Evolutionary conservation across 2,113 vertebrate genomes (phyloP), one percentile per base, ranked within the genome.

Genomic region (Rhipidura dahli): DNA sequence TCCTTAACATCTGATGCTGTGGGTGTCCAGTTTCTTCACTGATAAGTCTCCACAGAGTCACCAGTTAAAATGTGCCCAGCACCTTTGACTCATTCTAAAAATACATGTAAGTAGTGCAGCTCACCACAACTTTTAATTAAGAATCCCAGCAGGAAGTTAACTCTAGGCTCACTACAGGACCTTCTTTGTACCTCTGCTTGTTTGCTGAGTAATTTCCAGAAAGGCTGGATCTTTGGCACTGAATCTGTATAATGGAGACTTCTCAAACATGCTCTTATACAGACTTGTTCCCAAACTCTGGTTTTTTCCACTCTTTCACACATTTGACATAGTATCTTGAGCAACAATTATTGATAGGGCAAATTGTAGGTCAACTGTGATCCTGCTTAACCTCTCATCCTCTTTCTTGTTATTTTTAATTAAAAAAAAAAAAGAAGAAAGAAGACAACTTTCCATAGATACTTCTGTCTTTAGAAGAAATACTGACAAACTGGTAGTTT

Each of bases 161-260:
- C 40, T 93, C 33, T 26, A 39, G 45, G n/a, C 66, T 82, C 61
- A 87, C 8, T 15, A 96, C 63, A 97, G 73, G n/a, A 89, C 57
- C 77, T 80, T 84, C 90, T 94, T 94, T 93, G 70, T 91, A 87
- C 40, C 59, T 71, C 42, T 76, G 66, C 70, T 87, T 80, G 63
- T 65, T 91, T 83, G 59, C 50, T 1, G 2, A 96, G 70, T 64
- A 37, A 72, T 70, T 94, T 89, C 57, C 84, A 95, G 71, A 85
- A 89, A 93, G 39, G 45, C 10, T 89, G 81, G 42, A 57, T 91
- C 73, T 87, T 40, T 77, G 37, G 50, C 77, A 83, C 57, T 56
- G 28, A 53, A 82, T 75, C 33, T 71, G 69, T 83, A 1, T 17
- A 83, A 69, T 0, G 4, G 33, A 87, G 57, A 56, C 18, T 79